Evolutionary conservation across 2,888 invertebrate genomes (phyloP), one percentile per base, ranked within the genome.

Genomic region (Sphinx pinastri): DNA sequence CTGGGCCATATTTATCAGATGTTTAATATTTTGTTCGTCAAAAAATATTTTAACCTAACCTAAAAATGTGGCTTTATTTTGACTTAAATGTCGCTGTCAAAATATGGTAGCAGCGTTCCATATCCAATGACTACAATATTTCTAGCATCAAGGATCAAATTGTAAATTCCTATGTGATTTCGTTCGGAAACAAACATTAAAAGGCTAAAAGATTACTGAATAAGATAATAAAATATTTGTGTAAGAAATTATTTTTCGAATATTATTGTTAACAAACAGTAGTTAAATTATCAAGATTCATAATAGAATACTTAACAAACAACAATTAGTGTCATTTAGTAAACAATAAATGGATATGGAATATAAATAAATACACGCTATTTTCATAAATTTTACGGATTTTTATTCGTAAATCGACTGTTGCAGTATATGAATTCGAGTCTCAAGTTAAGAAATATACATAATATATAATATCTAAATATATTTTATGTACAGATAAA

Each of bases 401-500:
- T 89, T 90, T 93, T 93, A 93, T 90, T 93, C 91, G 88, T 93
- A 92, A 92, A 92, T 93, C 93, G 93, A 93, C 93, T 92, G 92
- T 91, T 88, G 89, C 90, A 68, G 89, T 93, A 92, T 91, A 93
- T 92, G 92, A 93, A 94, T 92, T 92, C 90, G 88, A 93, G 89
- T 91, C 93, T 89, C 88, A 92, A 92, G 92, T 91, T 90, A 91
- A 91, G 93, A 93, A 93, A 92, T 93, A 92, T 94, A 94, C 92
- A 92, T 93, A 92, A 90, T 93, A 92, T 92, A 91, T 91, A 90
- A 91, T 93, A 92, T 94, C 92, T 94, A 94, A 94, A 93, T 94
- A 93, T 93, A 94, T 91, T 92, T 93, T 94, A 93, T 94, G 90
- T 94, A 93, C 93, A 93, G 93, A 93, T 88, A 89, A 93, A 92